Evolutionary conservation across 1,140 invertebrate genomes (phyloP), one percentile per base, ranked within the genome.

Genomic region (Atta colombica): DNA sequence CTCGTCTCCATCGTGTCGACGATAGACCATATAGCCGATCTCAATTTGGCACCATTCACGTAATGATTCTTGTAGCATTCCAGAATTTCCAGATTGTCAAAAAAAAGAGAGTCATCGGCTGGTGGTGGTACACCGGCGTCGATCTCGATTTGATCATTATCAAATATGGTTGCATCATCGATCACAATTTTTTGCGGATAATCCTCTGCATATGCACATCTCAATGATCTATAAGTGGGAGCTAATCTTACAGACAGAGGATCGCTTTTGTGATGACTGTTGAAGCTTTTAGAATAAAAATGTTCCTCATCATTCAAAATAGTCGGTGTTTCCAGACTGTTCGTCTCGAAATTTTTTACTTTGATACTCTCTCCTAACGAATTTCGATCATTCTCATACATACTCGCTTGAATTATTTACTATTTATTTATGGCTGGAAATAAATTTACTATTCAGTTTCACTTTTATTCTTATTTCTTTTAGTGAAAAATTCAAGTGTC

Each of bases 21-120:
- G 0, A 92, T 93, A 0, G 95, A 94, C 93, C 95, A 94, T 55
- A 96, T 93, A 2, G 91, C 92, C 1, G 94, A 95, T 77, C 95
- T 94, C 6, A 96, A 91, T 31, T 94, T 95, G 6, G 93, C 93
- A 1, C 94, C 92, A 61, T 95, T 95, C 16, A 96, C 39, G 21
- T 95, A 94, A 1, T 93, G 93, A 25, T 94, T 92, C 49, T 92
- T 92, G 12, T 93, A 89, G 6, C 92, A 86, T n/a, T 94, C 92
- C 2, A 95, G 77, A 71, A 94, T 95, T n/a, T 94, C 92, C 2
- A 95, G 77, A 71, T 94, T 95, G 85, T 95, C 93, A 81, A 95
- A 95, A 74, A 95, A 95, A 0, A 95, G 89, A 0, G 94, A 95
- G 5, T 95, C 93, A 74, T 94, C 95, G 5, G 91, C 92, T 0